A percentile compares a stretch with the other conserved stretches of the same genome.
Conservation (phyloP, 2,888 invertebrate genomes). For the Morpho deidamia region DNA sequence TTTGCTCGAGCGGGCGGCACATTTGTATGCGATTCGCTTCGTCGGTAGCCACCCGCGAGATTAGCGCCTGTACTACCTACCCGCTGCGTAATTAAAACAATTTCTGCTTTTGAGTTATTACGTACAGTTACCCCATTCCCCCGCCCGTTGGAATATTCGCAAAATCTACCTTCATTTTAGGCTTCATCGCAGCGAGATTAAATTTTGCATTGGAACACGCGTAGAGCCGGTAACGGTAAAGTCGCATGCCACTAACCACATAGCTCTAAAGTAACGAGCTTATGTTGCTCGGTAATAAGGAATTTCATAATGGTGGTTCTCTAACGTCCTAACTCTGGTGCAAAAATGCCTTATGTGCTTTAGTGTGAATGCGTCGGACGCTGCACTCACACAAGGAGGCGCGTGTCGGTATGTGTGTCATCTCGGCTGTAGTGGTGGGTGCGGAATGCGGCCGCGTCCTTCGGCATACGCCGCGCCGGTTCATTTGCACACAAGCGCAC, state of each 20-base stretch:
- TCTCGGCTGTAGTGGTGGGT: conserved; percentile 57
- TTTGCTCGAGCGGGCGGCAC: conserved; percentile 55
- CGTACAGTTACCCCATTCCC: conserved; percentile 21
- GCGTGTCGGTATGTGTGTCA: conserved; percentile 68
- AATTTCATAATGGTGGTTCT: conserved; percentile 55
- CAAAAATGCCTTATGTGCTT: conserved; percentile 54
- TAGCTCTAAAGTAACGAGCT: conserved; percentile 45
- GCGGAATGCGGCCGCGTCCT: conserved; percentile 77
- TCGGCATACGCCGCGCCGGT: conserved; percentile 65
- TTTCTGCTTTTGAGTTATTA: conserved; percentile 52
- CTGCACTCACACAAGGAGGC: conserved; percentile 39
- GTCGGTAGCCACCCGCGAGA: conserved; percentile 59
- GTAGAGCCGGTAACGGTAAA: conserved; percentile 17
- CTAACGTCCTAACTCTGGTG: conserved; percentile 42
- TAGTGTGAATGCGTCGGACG: conserved; percentile 34
- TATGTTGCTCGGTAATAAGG: conserved; percentile 47
- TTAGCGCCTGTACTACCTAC: conserved; percentile 49
- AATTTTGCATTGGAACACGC: conserved; percentile 23
- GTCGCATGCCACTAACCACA: conserved; percentile 16
- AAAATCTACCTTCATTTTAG: conserved; percentile 11
- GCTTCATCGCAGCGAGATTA: conserved; percentile 17
- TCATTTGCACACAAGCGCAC: conserved; percentile 71
- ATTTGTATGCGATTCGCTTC: conserved; percentile 72
- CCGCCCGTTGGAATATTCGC: conserved; percentile 8
- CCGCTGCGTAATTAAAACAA: conserved; percentile 61